Base-by-base conservation (phyloP, 2,797 vertebrate species). In the Characodon lateralis region DNA sequence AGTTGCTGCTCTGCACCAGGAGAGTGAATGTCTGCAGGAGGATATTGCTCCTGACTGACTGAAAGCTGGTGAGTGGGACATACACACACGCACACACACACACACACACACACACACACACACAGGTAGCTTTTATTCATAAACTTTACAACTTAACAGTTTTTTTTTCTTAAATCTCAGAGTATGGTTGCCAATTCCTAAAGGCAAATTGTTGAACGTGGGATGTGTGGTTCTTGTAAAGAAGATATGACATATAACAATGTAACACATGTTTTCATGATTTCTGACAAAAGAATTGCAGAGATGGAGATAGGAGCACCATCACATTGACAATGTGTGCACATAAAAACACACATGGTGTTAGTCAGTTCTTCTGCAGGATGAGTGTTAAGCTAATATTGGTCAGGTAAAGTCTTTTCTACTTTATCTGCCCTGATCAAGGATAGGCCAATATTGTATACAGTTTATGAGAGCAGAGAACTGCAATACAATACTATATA, bases 21-120 rank as follows among this genome's bases (percentile, higher is more conserved):
- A 77, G 74, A 87, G 79, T 80, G 73, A 71, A 89, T 81, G 85
- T 81, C 86, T 87, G 69, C 75, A 73, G 50, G 77, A 78, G 74
- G 83, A 71, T 75, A 83, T n/a, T 76, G 35, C 80, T 41, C 71
- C 69, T 70, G 71, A 61, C 77, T 58, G 78, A 81, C 78, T 50
- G 69, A 61, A 81, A 73, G 35, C 71, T 70, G 85, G 92, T 91
- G 48, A 90, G 89, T 85, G 69, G 46, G 5, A 41, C 63, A 43
- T 5, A 79, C 48, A 22, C 3, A 69, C 65, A 1, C 31, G 14
- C 5, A 71, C 72, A 7, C 28, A 16, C 56, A 22, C 61, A n/a
- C 3, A 74, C 41, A 8, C 6, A 53, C 70, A 61, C 14, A 31
- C 6, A n/a, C 61, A 22, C 5, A 77, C 5, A 78, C 26, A 2